Conservation (phyloP, 2,888 invertebrate genomes). For the Drosophila emarginata region DNA sequence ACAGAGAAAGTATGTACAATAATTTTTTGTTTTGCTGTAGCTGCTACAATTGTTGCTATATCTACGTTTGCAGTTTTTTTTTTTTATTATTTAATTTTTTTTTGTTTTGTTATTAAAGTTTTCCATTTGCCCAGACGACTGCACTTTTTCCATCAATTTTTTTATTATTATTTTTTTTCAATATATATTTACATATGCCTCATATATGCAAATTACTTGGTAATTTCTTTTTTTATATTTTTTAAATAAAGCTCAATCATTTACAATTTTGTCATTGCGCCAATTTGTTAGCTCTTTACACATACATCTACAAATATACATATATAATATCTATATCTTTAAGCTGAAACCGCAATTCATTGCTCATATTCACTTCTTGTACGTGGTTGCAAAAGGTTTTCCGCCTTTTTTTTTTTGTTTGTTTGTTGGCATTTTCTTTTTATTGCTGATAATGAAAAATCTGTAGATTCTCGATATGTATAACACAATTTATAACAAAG, state of each 20-base stretch:
- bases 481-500: background rate
- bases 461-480: too few species aligned
- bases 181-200: slow-evolving; percentile 39
- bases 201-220: slow-evolving; percentile 66
- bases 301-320: too few species aligned
- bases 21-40: slow-evolving; percentile 49
- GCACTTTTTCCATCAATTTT: slow-evolving; percentile 56
- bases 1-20: slow-evolving; percentile 80
- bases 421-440: too few species aligned
- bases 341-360: slow-evolving; percentile 58
- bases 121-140: slow-evolving; percentile 61
- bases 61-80: slow-evolving; percentile 36
- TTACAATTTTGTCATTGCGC: slow-evolving; percentile 64
- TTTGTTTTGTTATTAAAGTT: slow-evolving; percentile 54
- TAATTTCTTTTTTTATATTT: slow-evolving; percentile 69
- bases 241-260: slow-evolving; percentile 33
- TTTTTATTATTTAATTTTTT: slow-evolving; percentile 37
- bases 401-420: slow-evolving; percentile 42
- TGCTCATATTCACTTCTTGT: slow-evolving; percentile 51
- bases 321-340: slow-evolving; percentile 22
- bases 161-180: slow-evolving; percentile 56
- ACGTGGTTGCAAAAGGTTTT: slow-evolving; percentile 60
- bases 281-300: slow-evolving; percentile 53
- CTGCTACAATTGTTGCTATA: slow-evolving; percentile 24
- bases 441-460: too few species aligned